Conservation (phyloP, 2,888 invertebrate genomes). For the Ptychoptera contaminata region DNA sequence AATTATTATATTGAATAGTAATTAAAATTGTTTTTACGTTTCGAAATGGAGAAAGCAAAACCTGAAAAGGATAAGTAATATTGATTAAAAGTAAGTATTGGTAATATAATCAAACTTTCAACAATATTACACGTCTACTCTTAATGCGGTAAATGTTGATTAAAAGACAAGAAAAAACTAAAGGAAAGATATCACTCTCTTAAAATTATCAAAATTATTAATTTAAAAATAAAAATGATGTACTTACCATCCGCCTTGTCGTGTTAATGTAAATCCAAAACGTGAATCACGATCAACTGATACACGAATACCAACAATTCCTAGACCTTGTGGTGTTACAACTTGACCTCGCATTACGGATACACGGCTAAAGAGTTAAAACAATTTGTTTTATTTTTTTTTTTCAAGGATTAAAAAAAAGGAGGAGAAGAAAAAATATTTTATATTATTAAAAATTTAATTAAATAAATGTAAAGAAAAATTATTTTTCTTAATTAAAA, state of each 20-base stretch:
- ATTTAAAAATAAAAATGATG: constrained; percentile 1
- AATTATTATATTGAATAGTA: too few relatives aligned
- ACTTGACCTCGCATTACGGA: constrained; percentile 98
- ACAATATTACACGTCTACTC: too few relatives aligned
- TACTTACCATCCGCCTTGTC: constrained; percentile 88
- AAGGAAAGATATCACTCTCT: background rate
- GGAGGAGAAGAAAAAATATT: constrained; percentile 5
- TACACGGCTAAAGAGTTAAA: constrained; percentile 67
- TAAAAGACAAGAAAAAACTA: too few relatives aligned
- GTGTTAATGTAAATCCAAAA: constrained; percentile 89
- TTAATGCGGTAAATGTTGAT: background rate
- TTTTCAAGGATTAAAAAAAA: background rate
- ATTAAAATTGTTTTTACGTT: too few relatives aligned
- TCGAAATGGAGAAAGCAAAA: too few relatives aligned
- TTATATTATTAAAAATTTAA: constrained; percentile 6
- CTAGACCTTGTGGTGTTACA: constrained; percentile 83
- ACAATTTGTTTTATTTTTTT: constrained; percentile 3
- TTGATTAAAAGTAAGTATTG: too few relatives aligned
- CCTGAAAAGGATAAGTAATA: too few relatives aligned
- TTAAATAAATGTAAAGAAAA: background rate
- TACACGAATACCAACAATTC: constrained; percentile 93
- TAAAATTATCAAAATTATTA: constrained; percentile 4
- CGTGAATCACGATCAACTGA: constrained; percentile 86
- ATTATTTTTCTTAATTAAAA: background rate
- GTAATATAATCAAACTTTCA: too few relatives aligned